phyloP scores from a whole-genome alignment of 1,140 invertebrate species.

The Lordiphosa clarofinis region DNA sequence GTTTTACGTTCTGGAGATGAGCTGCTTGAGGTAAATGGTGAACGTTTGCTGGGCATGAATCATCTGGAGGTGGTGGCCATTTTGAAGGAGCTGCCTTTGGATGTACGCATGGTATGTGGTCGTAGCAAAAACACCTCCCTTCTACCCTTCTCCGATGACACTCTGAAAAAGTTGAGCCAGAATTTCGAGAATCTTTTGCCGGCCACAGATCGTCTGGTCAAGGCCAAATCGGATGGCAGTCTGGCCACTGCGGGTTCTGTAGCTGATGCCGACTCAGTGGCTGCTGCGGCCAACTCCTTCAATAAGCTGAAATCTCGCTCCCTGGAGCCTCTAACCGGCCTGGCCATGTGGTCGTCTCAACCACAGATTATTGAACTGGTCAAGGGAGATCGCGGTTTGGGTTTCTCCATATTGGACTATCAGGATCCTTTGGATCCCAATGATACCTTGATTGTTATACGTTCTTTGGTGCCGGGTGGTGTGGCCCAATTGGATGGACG shows the following conservation, averaged over 20 bases:
- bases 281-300: constrained; percentile 79
- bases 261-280: constrained; percentile 81
- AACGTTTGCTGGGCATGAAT: constrained; percentile 96
- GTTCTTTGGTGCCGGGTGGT: constrained; percentile 97
- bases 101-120: constrained; percentile 96
- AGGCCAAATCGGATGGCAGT: constrained; percentile 97
- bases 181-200: constrained; percentile 86
- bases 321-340: constrained; percentile 96
- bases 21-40: constrained; percentile 95
- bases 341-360: constrained; percentile 99
- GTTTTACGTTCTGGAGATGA: constrained; percentile 93
- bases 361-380: constrained; percentile 97
- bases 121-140: constrained; percentile 80
- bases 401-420: constrained; percentile 99
- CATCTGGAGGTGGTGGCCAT: constrained; percentile 97
- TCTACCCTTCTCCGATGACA: constrained; percentile 72
- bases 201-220: constrained; percentile 93
- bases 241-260: constrained; percentile 88
- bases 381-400: constrained; percentile 97
- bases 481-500: constrained; percentile 97
- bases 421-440: constrained; percentile 97
- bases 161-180: constrained; percentile 83
- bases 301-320: constrained; percentile 94
- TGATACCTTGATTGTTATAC: constrained; percentile 98
- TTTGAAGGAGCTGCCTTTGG: constrained; percentile 95